These are phyloP conservation scores for Tyria jacobaeae DNA, from an alignment of 2,888 invertebrate genomes.

Conservation along the genomic window DNA sequence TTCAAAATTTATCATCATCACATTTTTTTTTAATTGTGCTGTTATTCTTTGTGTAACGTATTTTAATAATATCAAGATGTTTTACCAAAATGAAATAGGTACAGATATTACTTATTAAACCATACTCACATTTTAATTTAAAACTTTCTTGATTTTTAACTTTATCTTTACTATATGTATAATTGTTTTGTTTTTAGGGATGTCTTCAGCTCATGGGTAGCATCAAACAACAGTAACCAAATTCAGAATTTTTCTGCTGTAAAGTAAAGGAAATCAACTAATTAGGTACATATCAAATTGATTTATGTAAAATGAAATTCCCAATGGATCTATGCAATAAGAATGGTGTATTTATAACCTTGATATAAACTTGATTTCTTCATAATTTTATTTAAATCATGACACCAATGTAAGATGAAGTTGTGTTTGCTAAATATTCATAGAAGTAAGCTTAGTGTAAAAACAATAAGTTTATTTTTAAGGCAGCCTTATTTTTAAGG, in stretches of 20 bases:
- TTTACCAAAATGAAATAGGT: no score
- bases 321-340: conserved; percentile 32
- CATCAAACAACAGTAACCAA: conserved; percentile 93
- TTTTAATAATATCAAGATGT: no score
- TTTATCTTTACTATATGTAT: background rate
- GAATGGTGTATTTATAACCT: conserved; percentile 26
- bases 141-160: background rate
- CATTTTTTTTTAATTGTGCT: no score
- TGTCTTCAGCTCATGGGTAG: conserved; percentile 96
- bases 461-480: conserved; percentile 19
- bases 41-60: no score
- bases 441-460: conserved; percentile 24
- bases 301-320: conserved; percentile 43
- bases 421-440: conserved; percentile 24
- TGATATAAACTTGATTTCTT: conserved; percentile 19
- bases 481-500: conserved; percentile 19
- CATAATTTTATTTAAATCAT: conserved; percentile 29
- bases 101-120: no score
- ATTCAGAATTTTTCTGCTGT: conserved; percentile 93
- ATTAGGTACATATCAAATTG: conserved; percentile 69
- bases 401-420: conserved; percentile 30
- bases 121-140: background rate
- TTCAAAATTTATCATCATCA: no score
- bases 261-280: conserved; percentile 84
- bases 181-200: conserved; percentile 88